Conservation (phyloP, 2,888 invertebrate species). For the Galeruca laticollis region DNA sequence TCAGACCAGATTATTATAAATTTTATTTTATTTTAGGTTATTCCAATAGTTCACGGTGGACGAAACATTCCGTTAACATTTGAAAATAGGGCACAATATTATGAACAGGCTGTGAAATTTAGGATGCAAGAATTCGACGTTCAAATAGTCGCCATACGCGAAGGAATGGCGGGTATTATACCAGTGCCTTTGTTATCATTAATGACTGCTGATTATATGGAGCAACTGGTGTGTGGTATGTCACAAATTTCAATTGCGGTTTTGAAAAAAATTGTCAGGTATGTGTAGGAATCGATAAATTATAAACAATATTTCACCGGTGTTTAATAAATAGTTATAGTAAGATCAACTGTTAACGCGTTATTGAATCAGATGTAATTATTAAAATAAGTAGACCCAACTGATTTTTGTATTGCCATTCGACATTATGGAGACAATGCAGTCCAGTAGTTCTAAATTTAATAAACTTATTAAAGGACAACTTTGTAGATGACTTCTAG, state of each 20-base stretch:
- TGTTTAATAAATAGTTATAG: too few species aligned
- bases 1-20: not conserved
- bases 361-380: too few species aligned
- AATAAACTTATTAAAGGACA: too few species aligned
- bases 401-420: too few species aligned
- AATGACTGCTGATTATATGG: constrained; percentile 72
- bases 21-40: constrained; percentile 60
- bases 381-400: too few species aligned
- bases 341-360: too few species aligned
- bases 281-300: constrained; percentile 58
- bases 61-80: constrained; percentile 72
- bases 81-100: constrained; percentile 72
- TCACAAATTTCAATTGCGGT: constrained; percentile 72
- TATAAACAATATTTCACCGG: not conserved
- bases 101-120: constrained; percentile 72
- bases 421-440: too few species aligned
- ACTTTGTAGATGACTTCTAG: too few species aligned
- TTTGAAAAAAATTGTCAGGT: constrained; percentile 74
- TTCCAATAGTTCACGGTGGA: constrained; percentile 74
- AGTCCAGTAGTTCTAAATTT: too few species aligned
- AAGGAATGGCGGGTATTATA: constrained; percentile 75
- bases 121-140: constrained; percentile 74
- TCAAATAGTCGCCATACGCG: constrained; percentile 72
- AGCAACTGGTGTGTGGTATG: constrained; percentile 75
- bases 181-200: constrained; percentile 74